Percentiles rank a stretch among this genome's conserved stretches.
Conservation (phyloP, 2,113 vertebrate species). For the Hoplias malabaricus region DNA sequence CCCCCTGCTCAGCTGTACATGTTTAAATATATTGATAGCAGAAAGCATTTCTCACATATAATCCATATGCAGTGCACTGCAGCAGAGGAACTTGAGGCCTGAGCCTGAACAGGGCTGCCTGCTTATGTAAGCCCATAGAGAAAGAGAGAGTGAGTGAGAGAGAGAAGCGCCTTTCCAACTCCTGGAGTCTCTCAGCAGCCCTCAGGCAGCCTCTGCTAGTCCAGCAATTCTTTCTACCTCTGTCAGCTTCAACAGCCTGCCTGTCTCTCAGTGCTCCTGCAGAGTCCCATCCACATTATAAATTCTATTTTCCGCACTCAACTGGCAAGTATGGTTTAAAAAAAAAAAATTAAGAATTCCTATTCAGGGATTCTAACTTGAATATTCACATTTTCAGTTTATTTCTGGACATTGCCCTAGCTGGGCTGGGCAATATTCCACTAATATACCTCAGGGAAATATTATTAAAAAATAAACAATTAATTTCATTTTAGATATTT, state of each 20-base stretch:
- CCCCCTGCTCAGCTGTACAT: background rate
- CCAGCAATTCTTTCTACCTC: background rate
- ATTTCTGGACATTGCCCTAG: too few relatives aligned
- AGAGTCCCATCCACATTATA: background rate
- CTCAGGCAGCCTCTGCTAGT: slow-evolving; percentile 3
- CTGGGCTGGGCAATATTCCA: too few relatives aligned
- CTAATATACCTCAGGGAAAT: too few relatives aligned
- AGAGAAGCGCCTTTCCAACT: slow-evolving; percentile 17
- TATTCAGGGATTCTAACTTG: too few relatives aligned
- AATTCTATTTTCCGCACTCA: background rate
- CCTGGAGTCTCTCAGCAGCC: slow-evolving; percentile 21
- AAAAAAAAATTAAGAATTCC: too few relatives aligned
- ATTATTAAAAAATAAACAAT: too few relatives aligned
- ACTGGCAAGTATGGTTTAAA: background rate
- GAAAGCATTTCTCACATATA: slow-evolving; percentile 2
- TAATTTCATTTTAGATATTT: too few relatives aligned
- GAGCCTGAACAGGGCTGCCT: slow-evolving; percentile 15
- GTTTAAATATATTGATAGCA: background rate
- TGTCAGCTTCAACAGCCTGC: background rate
- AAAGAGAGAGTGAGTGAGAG: background rate
- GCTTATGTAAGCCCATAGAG: slow-evolving; percentile 27
- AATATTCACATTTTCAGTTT: too few relatives aligned
- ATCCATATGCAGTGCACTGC: slow-evolving; percentile 18
- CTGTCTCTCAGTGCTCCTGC: background rate
- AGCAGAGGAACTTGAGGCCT: slow-evolving; percentile 20